These are phyloP conservation scores for Tanytarsus gracilentus DNA, from an alignment of 2,888 invertebrate species.

Conservation along the genomic window DNA sequence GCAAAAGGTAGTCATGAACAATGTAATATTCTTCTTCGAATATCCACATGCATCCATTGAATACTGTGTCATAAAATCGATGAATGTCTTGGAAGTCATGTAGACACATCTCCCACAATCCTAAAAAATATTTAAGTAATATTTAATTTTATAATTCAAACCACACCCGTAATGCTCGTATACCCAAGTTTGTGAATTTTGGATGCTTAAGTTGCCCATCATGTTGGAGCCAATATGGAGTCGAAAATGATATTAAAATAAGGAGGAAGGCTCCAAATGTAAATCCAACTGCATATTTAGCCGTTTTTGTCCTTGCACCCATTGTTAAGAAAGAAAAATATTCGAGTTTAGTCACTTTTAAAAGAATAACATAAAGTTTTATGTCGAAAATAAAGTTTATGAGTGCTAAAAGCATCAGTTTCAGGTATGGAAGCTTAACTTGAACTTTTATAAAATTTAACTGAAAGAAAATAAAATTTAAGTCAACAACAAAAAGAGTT, in stretches of 20 bases:
- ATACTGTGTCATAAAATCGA: constrained; percentile 72
- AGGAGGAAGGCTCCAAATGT: constrained; percentile 59
- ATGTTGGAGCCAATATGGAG: constrained; percentile 80
- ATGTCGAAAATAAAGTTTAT: not conserved
- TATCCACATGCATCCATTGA: constrained; percentile 92
- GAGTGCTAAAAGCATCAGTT: not conserved
- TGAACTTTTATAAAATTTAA: too few relatives aligned
- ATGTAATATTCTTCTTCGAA: constrained; percentile 96
- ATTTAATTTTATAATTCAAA: not conserved
- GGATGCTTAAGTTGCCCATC: constrained; percentile 67
- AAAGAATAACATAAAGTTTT: not conserved
- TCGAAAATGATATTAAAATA: constrained; percentile 70
- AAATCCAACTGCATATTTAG: constrained; percentile 51
- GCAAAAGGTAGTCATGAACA: constrained; percentile 79
- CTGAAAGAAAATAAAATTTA: too few relatives aligned
- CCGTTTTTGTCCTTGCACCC: constrained; percentile 42
- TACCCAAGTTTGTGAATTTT: constrained; percentile 73
- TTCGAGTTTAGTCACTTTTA: too few relatives aligned
- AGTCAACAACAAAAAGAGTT: too few relatives aligned
- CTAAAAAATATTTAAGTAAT: constrained; percentile 45
- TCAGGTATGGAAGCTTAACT: too few relatives aligned
- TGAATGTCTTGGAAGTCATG: constrained; percentile 77
- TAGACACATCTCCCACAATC: constrained; percentile 93
- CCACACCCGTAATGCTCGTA: constrained; percentile 35
- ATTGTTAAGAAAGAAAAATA: constrained; percentile 33